Evolutionary conservation across 2,797 vertebrate species (phyloP).

Genomic region (Tenualosa ilisha): DNA sequence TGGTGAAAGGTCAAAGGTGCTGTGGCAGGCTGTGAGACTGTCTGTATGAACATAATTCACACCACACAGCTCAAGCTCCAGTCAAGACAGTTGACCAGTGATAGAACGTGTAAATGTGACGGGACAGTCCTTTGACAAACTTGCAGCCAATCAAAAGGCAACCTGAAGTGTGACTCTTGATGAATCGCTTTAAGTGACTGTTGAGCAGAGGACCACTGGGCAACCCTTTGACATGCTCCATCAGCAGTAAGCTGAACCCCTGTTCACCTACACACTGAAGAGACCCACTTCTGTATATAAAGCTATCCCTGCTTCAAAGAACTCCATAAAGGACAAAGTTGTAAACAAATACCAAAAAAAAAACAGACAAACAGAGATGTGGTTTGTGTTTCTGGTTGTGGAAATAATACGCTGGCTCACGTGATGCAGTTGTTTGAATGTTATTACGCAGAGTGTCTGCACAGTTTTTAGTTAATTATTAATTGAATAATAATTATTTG

Average conservation of each 20-base stretch:
- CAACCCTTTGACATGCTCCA: not conserved
- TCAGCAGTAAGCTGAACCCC: not conserved
- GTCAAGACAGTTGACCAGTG: not conserved
- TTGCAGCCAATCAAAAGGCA: not conserved
- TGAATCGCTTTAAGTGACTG: not conserved
- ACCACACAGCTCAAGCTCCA: not conserved
- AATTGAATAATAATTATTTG: constrained; percentile 46
- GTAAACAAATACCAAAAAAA: constrained; percentile 14
- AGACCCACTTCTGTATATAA: constrained; percentile 1
- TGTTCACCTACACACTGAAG: not conserved
- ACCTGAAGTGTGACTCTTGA: not conserved
- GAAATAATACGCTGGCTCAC: constrained; percentile 29
- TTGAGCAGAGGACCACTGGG: not conserved
- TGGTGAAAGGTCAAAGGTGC: not conserved
- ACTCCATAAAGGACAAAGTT: not conserved
- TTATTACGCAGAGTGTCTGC: constrained; percentile 28
- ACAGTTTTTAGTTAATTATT: constrained; percentile 45
- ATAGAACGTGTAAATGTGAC: not conserved
- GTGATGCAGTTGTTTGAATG: constrained; percentile 51
- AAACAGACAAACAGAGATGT: not conserved
- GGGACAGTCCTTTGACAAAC: not conserved
- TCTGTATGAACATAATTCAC: not conserved
- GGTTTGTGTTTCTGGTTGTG: constrained; percentile 35
- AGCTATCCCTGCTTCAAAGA: constrained; percentile 2
- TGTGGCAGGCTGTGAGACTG: not conserved